phyloP scores from a whole-genome alignment of 2,797 vertebrate genomes.

The Lepidocolaptes lacrymiger region DNA sequence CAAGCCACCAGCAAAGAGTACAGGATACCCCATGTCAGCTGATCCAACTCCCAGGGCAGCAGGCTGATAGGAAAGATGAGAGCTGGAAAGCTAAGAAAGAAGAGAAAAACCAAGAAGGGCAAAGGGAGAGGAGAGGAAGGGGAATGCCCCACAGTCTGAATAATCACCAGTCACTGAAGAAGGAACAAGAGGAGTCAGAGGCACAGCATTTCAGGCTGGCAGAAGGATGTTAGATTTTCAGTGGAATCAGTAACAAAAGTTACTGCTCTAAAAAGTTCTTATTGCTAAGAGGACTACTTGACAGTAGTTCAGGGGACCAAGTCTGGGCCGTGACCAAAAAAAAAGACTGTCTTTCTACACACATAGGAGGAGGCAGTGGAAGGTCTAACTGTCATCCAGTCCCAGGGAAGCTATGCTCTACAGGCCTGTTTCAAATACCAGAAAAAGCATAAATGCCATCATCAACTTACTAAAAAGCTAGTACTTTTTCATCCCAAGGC shows the following conservation, averaged over 20 bases:
- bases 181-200: background rate
- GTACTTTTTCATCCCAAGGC: background rate
- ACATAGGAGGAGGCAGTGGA: background rate
- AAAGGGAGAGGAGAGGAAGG: constrained; percentile 59
- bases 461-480: background rate
- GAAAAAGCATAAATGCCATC: background rate
- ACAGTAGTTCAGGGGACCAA: background rate
- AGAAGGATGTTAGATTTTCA: background rate
- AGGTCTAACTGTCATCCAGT: background rate
- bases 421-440: background rate
- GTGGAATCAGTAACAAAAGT: background rate
- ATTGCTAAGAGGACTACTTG: background rate
- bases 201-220: constrained; percentile 9
- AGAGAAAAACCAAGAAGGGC: constrained; percentile 73
- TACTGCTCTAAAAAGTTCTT: background rate
- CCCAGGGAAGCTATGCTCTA: background rate
- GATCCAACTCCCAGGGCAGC: constrained; percentile 81
- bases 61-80: constrained; percentile 92
- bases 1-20: constrained; percentile 82
- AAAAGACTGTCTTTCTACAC: background rate
- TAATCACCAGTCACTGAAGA: constrained; percentile 20
- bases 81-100: constrained; percentile 88
- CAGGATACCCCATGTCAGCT: constrained; percentile 87
- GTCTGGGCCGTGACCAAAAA: background rate
- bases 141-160: constrained; percentile 46